phyloP scores from a whole-genome alignment of 2,797 vertebrate genomes.

The Tinamus major region DNA sequence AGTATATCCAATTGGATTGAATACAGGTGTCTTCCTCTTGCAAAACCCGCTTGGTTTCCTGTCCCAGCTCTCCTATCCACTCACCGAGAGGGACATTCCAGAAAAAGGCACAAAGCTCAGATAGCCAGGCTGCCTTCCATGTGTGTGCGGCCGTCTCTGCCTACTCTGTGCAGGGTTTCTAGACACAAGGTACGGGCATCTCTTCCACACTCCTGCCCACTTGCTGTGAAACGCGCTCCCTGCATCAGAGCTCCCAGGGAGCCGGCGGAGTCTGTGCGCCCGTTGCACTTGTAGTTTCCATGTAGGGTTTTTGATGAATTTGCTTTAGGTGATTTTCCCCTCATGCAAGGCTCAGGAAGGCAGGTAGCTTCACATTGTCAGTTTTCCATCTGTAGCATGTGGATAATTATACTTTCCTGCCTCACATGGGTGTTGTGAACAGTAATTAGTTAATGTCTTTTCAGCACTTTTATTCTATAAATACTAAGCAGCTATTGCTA shows the following conservation, averaged over 20 bases:
- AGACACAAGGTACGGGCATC: not conserved
- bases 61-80: not conserved
- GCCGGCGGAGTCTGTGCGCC: constrained; percentile 22
- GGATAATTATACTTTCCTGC: constrained; percentile 70
- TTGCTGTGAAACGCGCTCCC: not conserved
- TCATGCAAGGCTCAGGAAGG: constrained; percentile 48
- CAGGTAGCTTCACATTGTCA: constrained; percentile 65
- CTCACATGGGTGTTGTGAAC: constrained; percentile 71
- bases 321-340: constrained; percentile 50
- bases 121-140: constrained; percentile 14
- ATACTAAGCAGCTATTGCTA: constrained; percentile 58
- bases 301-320: constrained; percentile 29
- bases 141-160: constrained; percentile 20
- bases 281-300: constrained; percentile 1
- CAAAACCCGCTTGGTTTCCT: not conserved
- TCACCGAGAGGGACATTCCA: not conserved
- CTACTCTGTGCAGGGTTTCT: not conserved
- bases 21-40: not conserved
- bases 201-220: not conserved
- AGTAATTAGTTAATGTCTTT: constrained; percentile 76
- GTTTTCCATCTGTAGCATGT: constrained; percentile 67
- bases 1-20: not conserved
- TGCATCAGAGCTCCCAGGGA: not conserved
- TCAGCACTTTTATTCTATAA: constrained; percentile 66
- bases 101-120: constrained; percentile 28